Evolutionary conservation across 2,888 invertebrate genomes (phyloP).

Genomic region (Coenonympha arcania): DNA sequence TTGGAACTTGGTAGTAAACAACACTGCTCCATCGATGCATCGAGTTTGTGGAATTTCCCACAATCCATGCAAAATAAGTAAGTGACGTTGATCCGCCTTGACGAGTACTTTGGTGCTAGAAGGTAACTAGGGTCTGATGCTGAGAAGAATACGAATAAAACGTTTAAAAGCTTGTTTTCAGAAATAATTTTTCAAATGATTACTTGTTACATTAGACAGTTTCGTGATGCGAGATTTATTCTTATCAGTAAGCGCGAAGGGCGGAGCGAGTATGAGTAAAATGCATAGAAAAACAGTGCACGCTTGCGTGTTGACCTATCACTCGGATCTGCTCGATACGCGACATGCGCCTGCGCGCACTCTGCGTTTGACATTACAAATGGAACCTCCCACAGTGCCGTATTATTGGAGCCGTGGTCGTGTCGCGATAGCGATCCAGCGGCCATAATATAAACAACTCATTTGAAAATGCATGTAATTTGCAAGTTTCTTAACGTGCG

Average conservation of each 20-base stretch:
- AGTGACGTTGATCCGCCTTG: too few relatives aligned
- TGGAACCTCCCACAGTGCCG: constrained; percentile 53
- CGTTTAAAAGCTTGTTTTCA: too few relatives aligned
- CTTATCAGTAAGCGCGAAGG: constrained; percentile 50
- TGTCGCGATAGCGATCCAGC: constrained; percentile 39
- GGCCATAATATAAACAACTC: constrained; percentile 23
- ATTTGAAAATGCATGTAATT: constrained; percentile 22
- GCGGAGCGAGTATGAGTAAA: constrained; percentile 43
- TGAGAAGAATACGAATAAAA: too few relatives aligned
- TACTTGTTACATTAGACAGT: too few relatives aligned
- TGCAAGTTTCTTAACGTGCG: constrained; percentile 11
- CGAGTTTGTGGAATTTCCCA: too few relatives aligned
- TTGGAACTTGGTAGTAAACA: too few relatives aligned
- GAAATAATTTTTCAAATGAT: too few relatives aligned
- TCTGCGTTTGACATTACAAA: constrained; percentile 48
- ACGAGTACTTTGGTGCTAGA: too few relatives aligned
- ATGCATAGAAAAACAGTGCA: constrained; percentile 36
- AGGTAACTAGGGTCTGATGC: too few relatives aligned
- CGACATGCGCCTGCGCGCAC: constrained; percentile 43
- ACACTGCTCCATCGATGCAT: too few relatives aligned
- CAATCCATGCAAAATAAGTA: too few relatives aligned
- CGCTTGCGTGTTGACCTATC: constrained; percentile 50
- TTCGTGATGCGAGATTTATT: constrained; percentile 45
- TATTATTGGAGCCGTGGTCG: constrained; percentile 40
- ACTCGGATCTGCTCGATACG: constrained; percentile 45